These are phyloP conservation scores for Triplophysa dalaica DNA, from an alignment of 2,113 vertebrate genomes.

Conservation along the genomic window DNA sequence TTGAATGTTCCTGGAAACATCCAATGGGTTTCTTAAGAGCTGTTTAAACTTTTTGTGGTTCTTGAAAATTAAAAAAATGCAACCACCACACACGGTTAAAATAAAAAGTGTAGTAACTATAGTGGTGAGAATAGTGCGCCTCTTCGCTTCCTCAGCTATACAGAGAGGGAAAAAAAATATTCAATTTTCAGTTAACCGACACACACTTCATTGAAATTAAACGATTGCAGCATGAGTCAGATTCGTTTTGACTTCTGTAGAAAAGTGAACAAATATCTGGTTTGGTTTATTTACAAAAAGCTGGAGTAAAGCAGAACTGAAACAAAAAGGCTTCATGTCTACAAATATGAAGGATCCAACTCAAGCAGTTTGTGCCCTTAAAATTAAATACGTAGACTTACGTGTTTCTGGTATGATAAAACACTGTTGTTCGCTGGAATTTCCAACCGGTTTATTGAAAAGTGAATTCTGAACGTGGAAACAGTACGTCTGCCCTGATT, in stretches of 20 bases:
- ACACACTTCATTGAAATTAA: neutral
- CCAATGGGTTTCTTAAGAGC: slow-evolving; percentile 17
- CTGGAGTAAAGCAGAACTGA: neutral
- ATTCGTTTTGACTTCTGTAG: neutral
- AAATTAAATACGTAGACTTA: slow-evolving; percentile 25
- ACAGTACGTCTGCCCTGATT: slow-evolving; percentile 40
- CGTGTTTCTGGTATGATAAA: slow-evolving; percentile 23
- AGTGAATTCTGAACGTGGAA: slow-evolving; percentile 35
- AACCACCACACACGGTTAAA: neutral
- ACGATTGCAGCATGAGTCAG: neutral
- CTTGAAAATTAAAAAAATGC: slow-evolving; percentile 22
- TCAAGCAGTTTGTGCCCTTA: neutral
- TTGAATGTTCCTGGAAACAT: slow-evolving; percentile 26
- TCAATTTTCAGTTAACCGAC: neutral
- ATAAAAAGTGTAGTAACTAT: neutral
- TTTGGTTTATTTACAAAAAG: neutral
- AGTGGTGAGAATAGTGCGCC: neutral
- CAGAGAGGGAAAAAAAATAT: slow-evolving; percentile 46
- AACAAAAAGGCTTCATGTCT: neutral
- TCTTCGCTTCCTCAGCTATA: slow-evolving; percentile 1
- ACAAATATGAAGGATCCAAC: neutral
- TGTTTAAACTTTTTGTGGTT: slow-evolving; percentile 32
- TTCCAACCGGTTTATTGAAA: neutral
- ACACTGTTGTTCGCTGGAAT: slow-evolving; percentile 12
- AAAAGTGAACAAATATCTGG: neutral